Percentiles rank a stretch among this genome's conserved stretches.
phyloP scores from a whole-genome alignment of 2,797 vertebrate species.

The Premnoplex brunnescens region DNA sequence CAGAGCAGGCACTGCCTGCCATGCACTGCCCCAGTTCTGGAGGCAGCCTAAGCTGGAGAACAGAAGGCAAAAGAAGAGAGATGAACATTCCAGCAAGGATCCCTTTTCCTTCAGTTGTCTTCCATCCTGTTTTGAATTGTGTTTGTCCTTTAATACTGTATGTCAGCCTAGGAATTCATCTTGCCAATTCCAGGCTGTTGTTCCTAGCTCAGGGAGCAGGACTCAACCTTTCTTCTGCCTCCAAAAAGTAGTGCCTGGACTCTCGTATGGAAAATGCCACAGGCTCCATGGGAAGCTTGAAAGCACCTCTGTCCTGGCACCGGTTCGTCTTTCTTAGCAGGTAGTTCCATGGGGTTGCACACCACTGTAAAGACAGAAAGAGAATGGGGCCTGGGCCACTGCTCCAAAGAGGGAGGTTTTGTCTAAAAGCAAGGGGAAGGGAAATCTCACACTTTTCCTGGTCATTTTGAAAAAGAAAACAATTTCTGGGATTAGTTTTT shows the following conservation, averaged over 20 bases:
- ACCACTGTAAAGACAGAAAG: neutral
- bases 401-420: neutral
- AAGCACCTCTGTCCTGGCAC: neutral
- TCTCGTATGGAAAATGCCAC: neutral
- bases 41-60: neutral
- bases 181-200: neutral
- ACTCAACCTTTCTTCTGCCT: neutral
- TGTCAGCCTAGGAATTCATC: neutral
- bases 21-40: neutral
- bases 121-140: neutral
- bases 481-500: too few relatives aligned
- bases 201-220: neutral
- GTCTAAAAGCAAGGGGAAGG: neutral
- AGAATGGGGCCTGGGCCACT: neutral
- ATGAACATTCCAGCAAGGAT: neutral
- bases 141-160: neutral
- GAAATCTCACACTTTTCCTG: neutral
- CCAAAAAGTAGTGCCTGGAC: neutral
- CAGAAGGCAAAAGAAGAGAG: neutral
- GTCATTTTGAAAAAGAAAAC: neutral
- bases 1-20: neutral
- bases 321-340: neutral
- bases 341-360: neutral
- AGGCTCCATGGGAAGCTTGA: neutral
- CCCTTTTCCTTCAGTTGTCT: neutral